Evolutionary conservation across 2,888 invertebrate species (phyloP), one percentile per base, ranked within the genome.

Genomic region (Folsomia manolachei): DNA sequence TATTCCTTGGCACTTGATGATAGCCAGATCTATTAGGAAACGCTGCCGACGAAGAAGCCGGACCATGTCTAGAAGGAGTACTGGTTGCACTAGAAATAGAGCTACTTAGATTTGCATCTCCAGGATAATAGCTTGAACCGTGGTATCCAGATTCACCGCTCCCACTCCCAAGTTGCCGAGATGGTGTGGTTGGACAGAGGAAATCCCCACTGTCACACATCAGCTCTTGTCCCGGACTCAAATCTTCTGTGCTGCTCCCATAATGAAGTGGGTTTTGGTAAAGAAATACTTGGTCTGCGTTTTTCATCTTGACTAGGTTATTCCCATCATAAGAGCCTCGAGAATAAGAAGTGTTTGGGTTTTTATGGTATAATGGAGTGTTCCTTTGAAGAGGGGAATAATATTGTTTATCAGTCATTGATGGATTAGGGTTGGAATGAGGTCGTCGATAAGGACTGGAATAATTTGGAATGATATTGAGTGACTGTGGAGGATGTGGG

Each of bases 31-130:
- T 4, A 39, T 9, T 39, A 39, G 39, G 91, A 90, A 0, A 92
- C 92, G 71, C 94, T 11, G 19, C n/a, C 4, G 52, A 24, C n/a
- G n/a, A n/a, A n/a, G 25, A 24, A 64, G 24, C 39, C 39, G 14
- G 71, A n/a, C 2, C 67, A 25, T 14, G 52, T 82, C 63, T 83
- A 84, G 70, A 84, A 80, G 26, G 71, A 85, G 82, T 80, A 86
- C 83, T 76, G 84, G 85, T 19, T n/a, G 76, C 77, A 71, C 82
- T 84, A 76, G 85, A 86, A 63, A 86, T 83, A 77, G 85, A 85
- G 81, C 86, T 87, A 1, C 76, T 80, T 60, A 86, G 86, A 83
- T 88, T 88, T 23, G 73, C 70, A 67, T 74, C 78, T 27, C 76
- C 75, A 63, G 75, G 75, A 63, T 71, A 74, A n/a, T n/a, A n/a